Base-by-base conservation (phyloP, 2,113 vertebrate genomes). In the Cephalophus harveyi region DNA sequence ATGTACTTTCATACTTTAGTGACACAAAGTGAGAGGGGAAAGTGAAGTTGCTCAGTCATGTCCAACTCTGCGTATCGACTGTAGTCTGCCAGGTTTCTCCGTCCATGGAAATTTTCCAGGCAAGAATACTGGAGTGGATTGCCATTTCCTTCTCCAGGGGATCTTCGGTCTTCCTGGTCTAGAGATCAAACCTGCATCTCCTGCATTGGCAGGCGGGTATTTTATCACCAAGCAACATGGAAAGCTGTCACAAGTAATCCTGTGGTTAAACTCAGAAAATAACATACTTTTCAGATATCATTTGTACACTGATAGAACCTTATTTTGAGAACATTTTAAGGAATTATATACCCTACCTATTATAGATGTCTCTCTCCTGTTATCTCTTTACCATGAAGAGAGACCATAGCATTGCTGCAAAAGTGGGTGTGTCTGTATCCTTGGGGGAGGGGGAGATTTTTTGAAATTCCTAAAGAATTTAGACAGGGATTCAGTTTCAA, bases 201-300 rank as follows among this genome's bases (percentile, higher is more conserved):
- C 36, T 74, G 21, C 71, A 6, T 76, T 43, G 23, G 36, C 36
- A 76, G 36, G 36, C 0, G 0, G 21, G 14, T 43, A 43, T 27
- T 76, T 43, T 76, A 27, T 6, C 71, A 76, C 23, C 36, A 43
- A 76, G 36, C 36, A 25, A 76, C 71, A 7, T 76, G 23, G 71
- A 33, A 89, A 36, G 84, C 46, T 30, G 40, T 46, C 33, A 67
- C 19, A 81, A 7, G 6, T 82, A 59, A 64, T 52, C 36, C 36
- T 81, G 43, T 96, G 59, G 27, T 81, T 71, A 87, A 71, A 87
- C 40, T 71, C 82, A 59, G 67, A 81, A 93, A 81, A 81, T 28
- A 46, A 64, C 17, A n/a, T 50, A 3, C 1, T 7, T 9, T 59
- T 87, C 62, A 81, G 59, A 12, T 59, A 46, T 14, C 40, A 16